phyloP scores from a whole-genome alignment of 2,113 vertebrate species.

The Collichthys lucidus region DNA sequence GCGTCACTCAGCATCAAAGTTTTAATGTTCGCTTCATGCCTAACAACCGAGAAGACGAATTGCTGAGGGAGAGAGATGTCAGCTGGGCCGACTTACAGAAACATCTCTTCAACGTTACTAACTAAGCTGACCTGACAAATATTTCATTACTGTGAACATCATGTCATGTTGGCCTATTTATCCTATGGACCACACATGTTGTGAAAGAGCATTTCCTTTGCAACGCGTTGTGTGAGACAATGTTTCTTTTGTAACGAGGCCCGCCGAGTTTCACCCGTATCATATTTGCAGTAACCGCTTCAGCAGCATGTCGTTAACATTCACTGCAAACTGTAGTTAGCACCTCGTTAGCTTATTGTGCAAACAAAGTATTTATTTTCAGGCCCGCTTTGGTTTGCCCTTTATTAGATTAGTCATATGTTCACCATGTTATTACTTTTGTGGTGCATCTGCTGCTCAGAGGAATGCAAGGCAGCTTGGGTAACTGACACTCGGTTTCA shows the following conservation, averaged over 20 bases:
- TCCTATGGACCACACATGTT: neutral
- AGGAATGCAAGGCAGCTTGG: neutral
- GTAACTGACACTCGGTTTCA: conserved; percentile 19
- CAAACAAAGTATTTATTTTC: neutral
- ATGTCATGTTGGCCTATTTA: conserved; percentile 5
- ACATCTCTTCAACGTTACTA: conserved; percentile 1
- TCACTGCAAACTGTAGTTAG: neutral
- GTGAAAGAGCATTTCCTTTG: conserved; percentile 5
- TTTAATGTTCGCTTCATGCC: neutral
- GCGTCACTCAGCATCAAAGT: conserved; percentile 35
- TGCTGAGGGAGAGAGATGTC: conserved; percentile 7
- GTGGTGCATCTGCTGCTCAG: neutral
- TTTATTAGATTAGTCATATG: conserved; percentile 12
- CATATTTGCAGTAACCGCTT: neutral
- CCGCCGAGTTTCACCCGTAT: neutral
- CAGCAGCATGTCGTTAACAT: neutral
- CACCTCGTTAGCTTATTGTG: neutral
- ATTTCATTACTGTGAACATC: conserved; percentile 2
- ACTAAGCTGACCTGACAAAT: conserved; percentile 27
- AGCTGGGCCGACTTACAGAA: conserved; percentile 16
- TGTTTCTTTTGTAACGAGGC: neutral
- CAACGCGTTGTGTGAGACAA: neutral
- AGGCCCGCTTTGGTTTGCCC: neutral
- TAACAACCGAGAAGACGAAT: conserved; percentile 1
- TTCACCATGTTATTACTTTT: neutral